Base-by-base conservation (phyloP, 1,140 invertebrate species). In the Leguminivora glycinivorella region DNA sequence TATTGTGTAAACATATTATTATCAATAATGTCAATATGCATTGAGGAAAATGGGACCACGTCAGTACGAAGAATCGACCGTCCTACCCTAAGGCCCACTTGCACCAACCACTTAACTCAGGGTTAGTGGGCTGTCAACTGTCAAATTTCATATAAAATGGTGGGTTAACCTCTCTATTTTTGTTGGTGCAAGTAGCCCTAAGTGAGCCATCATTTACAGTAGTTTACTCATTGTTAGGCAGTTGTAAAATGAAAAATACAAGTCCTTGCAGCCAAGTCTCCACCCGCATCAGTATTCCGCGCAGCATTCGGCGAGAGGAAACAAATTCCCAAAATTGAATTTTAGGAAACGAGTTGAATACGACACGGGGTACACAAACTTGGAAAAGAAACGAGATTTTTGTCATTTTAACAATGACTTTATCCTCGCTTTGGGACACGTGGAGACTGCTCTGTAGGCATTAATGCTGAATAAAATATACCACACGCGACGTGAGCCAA, bases 261-360 rank as follows among this genome's bases (percentile, higher is more conserved):
- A 73, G 70, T 78, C 77, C 78, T 82, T 78, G 78, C 77, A 70
- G 73, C 76, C 75, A 77, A 83, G 76, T 81, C 80, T 80, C 80
- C 22, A 25, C 67, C 74, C 78, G 67, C 83, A 91, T 91, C 87
- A 91, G 88, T 91, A 91, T 91, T 91, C 89, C 74, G 80, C 70
- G 71, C 84, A 81, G 76, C 79, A 79, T 83, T 82, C 88, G 77
- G 80, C 83, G 82, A 79, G 83, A 88, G 89, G 87, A 90, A 88
- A 91, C 89, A 91, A 91, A 91, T 91, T 91, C 87, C 87, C 89
- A 90, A 91, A 91, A 91, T 91, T 91, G 89, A 91, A 91, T 91
- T 91, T 90, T 90, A 86, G 75, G 89, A 89, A 91, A 91, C 89
- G 87, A 91, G 87, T 91, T 88, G 87, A 89, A 89, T 89, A 87